Percentiles rank a stretch among this genome's conserved stretches.
These are phyloP conservation scores for Ageneiosus marmoratus DNA, from an alignment of 2,113 vertebrate species.

Conservation along the genomic window DNA sequence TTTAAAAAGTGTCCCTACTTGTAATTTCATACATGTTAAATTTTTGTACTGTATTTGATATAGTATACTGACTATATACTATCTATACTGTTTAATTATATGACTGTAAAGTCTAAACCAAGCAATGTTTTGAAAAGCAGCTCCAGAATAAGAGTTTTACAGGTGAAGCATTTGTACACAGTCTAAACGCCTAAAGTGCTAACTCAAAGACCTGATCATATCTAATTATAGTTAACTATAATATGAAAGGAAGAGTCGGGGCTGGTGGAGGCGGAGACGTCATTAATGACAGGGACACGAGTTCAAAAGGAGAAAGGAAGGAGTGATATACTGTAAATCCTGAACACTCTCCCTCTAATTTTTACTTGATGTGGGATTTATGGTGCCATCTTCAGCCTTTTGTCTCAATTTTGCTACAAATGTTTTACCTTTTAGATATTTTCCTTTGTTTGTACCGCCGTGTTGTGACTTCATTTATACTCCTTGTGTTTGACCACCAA, in stretches of 20 bases:
- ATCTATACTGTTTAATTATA: too few relatives aligned
- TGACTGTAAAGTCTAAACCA: background rate
- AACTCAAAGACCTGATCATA: background rate
- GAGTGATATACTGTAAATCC: background rate
- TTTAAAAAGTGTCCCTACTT: too few relatives aligned
- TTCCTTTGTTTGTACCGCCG: background rate
- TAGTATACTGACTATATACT: too few relatives aligned
- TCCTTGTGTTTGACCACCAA: background rate
- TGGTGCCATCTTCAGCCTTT: background rate
- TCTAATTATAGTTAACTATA: conserved; percentile 15
- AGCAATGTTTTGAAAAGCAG: background rate
- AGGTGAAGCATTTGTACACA: background rate
- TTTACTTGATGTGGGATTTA: conserved; percentile 4
- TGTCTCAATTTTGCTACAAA: background rate
- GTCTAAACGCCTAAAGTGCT: background rate
- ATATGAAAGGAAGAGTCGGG: background rate
- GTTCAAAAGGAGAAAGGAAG: conserved; percentile 19
- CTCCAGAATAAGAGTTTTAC: background rate
- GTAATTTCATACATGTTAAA: background rate
- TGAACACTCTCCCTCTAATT: conserved; percentile 3
- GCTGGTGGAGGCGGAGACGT: background rate
- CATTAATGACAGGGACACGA: conserved; percentile 26
- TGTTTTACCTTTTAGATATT: background rate
- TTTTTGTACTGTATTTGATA: too few relatives aligned
- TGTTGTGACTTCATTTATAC: background rate